Evolutionary conservation across 2,113 vertebrate genomes (phyloP).

Genomic region (Serinus canaria): DNA sequence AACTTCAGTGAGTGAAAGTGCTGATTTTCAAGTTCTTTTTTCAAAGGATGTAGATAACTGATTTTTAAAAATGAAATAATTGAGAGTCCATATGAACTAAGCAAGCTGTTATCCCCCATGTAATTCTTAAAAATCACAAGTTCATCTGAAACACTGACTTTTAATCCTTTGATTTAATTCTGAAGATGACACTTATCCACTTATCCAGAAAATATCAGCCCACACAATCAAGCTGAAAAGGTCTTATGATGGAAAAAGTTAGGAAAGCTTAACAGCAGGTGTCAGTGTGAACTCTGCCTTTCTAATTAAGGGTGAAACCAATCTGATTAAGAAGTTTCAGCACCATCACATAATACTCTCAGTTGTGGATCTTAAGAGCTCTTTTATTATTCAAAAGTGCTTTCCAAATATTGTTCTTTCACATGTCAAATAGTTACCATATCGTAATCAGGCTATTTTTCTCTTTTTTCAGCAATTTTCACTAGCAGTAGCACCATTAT

Average conservation of each 20-base stretch:
- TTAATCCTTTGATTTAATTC: neutral
- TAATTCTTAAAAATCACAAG: constrained; percentile 12
- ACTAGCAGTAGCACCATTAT: neutral
- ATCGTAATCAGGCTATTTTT: neutral
- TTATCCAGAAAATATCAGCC: neutral
- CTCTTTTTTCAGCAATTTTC: neutral
- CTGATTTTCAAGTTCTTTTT: neutral
- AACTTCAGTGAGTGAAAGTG: neutral
- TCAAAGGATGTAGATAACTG: neutral
- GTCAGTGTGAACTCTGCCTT: constrained; percentile 35
- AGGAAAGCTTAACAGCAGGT: constrained; percentile 39
- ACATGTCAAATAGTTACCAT: neutral
- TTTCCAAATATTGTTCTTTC: constrained; percentile 1
- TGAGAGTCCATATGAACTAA: neutral
- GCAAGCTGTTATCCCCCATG: rapidly evolving
- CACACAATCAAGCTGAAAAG: constrained; percentile 2
- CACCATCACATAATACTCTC: neutral
- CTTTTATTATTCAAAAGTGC: neutral
- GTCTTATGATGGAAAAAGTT: neutral
- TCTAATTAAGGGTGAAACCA: constrained; percentile 7
- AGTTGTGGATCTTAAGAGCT: neutral
- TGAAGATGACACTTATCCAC: neutral
- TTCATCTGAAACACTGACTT: neutral
- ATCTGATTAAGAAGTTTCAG: neutral
- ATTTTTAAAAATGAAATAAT: neutral